phyloP scores from a whole-genome alignment of 1,140 invertebrate genomes.

The Cylas formicarius region DNA sequence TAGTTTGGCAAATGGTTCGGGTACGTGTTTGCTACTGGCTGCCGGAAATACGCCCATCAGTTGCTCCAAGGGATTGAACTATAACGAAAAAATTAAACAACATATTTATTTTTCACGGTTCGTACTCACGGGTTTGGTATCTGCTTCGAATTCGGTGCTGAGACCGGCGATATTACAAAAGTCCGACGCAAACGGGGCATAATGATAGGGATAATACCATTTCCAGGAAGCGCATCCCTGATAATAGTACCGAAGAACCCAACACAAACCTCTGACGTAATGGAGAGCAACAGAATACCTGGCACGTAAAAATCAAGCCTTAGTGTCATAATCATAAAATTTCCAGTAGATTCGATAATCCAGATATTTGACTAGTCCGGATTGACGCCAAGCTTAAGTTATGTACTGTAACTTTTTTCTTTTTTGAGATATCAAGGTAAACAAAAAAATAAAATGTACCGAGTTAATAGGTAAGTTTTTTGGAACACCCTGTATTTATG shows the following conservation, averaged over 20 bases:
- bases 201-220: slow-evolving; percentile 99
- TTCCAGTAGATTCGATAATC: too few species aligned
- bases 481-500: too few species aligned
- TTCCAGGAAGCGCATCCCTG: slow-evolving; percentile 99
- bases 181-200: slow-evolving; percentile 99
- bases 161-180: slow-evolving; percentile 87
- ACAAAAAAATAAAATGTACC: too few species aligned
- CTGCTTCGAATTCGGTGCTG: slow-evolving; percentile 80
- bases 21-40: slow-evolving; percentile 89
- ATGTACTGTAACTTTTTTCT: too few species aligned
- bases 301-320: slow-evolving; percentile 16
- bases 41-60: slow-evolving; percentile 99
- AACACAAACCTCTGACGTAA: slow-evolving; percentile 93
- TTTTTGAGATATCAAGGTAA: too few species aligned
- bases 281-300: slow-evolving; percentile 84
- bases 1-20: slow-evolving; percentile 84
- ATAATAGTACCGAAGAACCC: slow-evolving; percentile 98
- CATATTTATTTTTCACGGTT: slow-evolving; percentile 2
- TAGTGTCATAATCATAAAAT: background rate
- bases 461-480: too few species aligned
- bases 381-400: too few species aligned
- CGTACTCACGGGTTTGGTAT: slow-evolving; percentile 72
- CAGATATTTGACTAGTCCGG: too few species aligned
- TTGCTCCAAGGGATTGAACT: slow-evolving; percentile 96
- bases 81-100: slow-evolving; percentile 33